Conservation (phyloP, 2,888 invertebrate species). For the Candidula unifasciata region DNA sequence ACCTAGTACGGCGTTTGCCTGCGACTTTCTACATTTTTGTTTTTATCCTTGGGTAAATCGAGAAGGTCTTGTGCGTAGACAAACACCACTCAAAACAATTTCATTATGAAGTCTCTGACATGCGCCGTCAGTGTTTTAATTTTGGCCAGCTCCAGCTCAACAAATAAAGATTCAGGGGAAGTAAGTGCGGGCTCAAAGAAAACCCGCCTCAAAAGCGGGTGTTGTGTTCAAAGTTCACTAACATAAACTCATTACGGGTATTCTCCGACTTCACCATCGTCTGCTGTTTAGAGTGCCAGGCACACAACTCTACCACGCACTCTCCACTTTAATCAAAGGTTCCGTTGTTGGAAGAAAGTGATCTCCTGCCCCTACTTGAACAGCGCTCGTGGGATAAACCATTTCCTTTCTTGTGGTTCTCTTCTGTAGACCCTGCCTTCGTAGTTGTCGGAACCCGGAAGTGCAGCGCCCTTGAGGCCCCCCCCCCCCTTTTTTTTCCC, state of each 20-base stretch:
- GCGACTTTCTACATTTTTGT: too few species aligned
- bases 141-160: not conserved
- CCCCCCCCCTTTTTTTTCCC: too few species aligned
- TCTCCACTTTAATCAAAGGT: slow-evolving; percentile 18
- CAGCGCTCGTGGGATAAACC: slow-evolving; percentile 23
- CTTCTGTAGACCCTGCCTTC: too few species aligned
- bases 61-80: not conserved
- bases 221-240: slow-evolving; percentile 4
- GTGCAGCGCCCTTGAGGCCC: too few species aligned
- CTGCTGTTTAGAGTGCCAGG: not conserved
- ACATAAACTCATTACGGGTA: slow-evolving; percentile 5
- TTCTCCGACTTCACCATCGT: not conserved
- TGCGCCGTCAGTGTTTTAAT: not conserved
- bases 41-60: too few species aligned
- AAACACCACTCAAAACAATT: not conserved
- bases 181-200: not conserved
- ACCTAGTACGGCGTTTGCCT: too few species aligned
- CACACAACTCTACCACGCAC: not conserved
- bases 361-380: slow-evolving; percentile 20
- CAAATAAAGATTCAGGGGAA: slow-evolving; percentile 12
- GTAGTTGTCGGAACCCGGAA: too few species aligned
- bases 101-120: not conserved
- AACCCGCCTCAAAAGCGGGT: not conserved
- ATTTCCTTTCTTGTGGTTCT: not conserved
- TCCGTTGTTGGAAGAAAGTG: slow-evolving; percentile 13